These are phyloP conservation scores for Rhynchopsitta pachyrhyncha DNA, from an alignment of 2,113 vertebrate species.

Conservation along the genomic window DNA sequence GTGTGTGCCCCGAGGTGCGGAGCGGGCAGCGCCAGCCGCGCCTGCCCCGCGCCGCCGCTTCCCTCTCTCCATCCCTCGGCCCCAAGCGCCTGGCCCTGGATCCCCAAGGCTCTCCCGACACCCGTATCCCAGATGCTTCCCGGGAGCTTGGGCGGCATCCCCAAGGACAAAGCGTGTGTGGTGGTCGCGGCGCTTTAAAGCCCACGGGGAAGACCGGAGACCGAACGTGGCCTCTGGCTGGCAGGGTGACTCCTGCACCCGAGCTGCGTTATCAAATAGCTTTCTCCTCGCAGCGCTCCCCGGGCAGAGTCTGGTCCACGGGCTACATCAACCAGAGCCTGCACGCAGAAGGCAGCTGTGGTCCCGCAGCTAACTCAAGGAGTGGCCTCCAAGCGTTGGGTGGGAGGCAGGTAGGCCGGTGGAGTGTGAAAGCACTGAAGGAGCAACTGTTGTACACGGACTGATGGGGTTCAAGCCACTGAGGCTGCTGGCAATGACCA, in stretches of 20 bases:
- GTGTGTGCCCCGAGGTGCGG: too few relatives aligned
- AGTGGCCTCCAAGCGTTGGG: rapidly evolving
- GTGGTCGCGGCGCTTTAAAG: neutral
- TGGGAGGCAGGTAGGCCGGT: neutral
- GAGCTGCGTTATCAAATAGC: neutral
- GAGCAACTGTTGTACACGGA: neutral
- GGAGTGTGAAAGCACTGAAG: neutral
- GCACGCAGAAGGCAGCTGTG: neutral
- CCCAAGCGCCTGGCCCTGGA: too few relatives aligned
- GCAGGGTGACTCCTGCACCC: neutral
- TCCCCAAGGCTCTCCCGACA: neutral
- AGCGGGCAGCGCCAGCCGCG: neutral
- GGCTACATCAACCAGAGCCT: neutral
- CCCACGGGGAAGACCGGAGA: neutral
- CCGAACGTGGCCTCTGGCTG: neutral
- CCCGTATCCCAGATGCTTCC: neutral
- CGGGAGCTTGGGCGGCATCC: neutral
- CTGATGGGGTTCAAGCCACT: neutral
- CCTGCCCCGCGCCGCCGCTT: too few relatives aligned
- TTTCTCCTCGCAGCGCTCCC: neutral
- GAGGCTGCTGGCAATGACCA: neutral
- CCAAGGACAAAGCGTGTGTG: neutral
- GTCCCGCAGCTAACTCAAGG: neutral
- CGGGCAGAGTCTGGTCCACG: neutral
- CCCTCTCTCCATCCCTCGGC: too few relatives aligned